A percentile compares a stretch with the other conserved stretches of the same genome.
Conservation (phyloP, 2,888 invertebrate species). For the Timandra comae region DNA sequence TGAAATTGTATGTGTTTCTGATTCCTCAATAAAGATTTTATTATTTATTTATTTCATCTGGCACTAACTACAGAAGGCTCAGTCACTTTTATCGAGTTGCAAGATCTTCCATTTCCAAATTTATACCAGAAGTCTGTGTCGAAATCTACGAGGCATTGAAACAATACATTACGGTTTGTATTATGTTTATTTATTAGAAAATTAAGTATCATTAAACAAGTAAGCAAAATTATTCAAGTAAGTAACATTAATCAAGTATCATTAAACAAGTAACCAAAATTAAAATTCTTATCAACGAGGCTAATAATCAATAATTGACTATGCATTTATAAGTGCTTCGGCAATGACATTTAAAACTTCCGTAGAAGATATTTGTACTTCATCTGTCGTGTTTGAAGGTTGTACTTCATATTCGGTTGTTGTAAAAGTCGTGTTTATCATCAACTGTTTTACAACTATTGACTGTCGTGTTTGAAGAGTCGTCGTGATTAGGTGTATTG, state of each 20-base stretch:
- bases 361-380: not conserved
- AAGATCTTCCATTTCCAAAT: slow-evolving; percentile 2
- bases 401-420: slow-evolving; percentile 3
- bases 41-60: too few relatives aligned
- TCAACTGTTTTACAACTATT: not conserved
- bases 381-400: too few relatives aligned
- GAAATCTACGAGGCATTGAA: slow-evolving; percentile 4
- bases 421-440: slow-evolving; percentile 1
- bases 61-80: slow-evolving; percentile 5
- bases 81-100: slow-evolving; percentile 6
- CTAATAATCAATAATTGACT: not conserved
- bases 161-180: slow-evolving; percentile 3
- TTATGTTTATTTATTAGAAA: not conserved
- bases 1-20: too few relatives aligned
- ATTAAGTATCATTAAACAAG: not conserved
- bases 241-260: slow-evolving; percentile 1
- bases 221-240: too few relatives aligned
- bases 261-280: slow-evolving; percentile 3
- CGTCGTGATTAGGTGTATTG: slow-evolving; percentile 1
- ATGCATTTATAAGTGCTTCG: not conserved
- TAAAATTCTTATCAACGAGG: slow-evolving; percentile 2
- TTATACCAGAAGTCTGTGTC: slow-evolving; percentile 3
- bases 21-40: too few relatives aligned
- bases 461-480: slow-evolving; percentile 1
- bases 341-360: not conserved